Conservation (phyloP, 1,140 invertebrate genomes). For the Magallana ariakensis region DNA sequence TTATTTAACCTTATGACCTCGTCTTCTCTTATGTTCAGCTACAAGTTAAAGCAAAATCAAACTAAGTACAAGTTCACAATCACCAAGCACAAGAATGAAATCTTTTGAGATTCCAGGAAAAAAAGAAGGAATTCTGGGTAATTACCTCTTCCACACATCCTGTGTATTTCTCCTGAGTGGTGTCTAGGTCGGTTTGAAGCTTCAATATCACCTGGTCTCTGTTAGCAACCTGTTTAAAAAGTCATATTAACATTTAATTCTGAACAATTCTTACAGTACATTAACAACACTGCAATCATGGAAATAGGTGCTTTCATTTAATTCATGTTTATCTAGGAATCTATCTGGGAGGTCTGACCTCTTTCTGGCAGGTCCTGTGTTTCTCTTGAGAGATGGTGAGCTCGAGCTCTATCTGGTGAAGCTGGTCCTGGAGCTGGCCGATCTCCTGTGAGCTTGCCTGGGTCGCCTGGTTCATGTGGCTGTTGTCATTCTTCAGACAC, state of each 20-base stretch:
- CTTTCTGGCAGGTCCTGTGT: conserved; percentile 78
- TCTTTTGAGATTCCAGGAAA: neutral
- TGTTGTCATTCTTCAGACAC: conserved; percentile 74
- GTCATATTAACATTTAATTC: neutral
- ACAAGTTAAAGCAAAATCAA: conserved; percentile 19
- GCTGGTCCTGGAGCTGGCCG: conserved; percentile 69
- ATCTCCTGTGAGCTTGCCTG: conserved; percentile 64
- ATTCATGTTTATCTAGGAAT: neutral
- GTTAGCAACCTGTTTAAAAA: conserved; percentile 66
- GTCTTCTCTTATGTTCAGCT: conserved; percentile 75
- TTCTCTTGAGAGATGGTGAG: conserved; percentile 78
- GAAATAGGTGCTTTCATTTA: too few relatives aligned
- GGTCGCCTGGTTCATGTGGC: conserved; percentile 66
- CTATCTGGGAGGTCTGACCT: conserved; percentile 63
- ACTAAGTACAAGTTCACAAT: neutral
- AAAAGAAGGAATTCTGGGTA: neutral
- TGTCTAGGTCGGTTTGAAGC: conserved; percentile 76
- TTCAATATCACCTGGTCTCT: conserved; percentile 74
- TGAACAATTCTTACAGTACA: too few relatives aligned
- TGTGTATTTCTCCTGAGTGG: conserved; percentile 75
- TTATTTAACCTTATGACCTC: conserved; percentile 72
- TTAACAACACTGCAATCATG: too few relatives aligned
- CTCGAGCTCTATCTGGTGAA: conserved; percentile 76
- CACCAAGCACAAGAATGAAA: neutral
- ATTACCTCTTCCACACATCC: conserved; percentile 75